Conservation (phyloP, 2,888 invertebrate genomes). For the Mechanitis mazaeus region DNA sequence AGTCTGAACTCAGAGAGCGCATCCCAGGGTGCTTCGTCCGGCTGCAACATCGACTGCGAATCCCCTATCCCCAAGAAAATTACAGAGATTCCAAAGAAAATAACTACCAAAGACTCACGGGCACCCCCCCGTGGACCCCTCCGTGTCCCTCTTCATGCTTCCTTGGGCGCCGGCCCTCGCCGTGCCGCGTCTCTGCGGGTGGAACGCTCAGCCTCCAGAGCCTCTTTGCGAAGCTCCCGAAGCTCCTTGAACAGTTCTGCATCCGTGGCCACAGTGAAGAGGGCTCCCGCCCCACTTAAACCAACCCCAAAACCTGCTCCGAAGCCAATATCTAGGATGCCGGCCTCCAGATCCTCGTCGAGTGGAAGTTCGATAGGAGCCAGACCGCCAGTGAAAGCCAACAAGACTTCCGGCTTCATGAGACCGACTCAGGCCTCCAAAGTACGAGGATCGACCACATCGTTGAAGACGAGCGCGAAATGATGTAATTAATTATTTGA, state of each 20-base stretch:
- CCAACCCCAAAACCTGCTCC: slow-evolving; percentile 70
- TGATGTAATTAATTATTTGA: slow-evolving; percentile 30
- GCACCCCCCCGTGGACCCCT: slow-evolving; percentile 53
- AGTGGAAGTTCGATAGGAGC: slow-evolving; percentile 72
- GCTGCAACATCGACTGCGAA: slow-evolving; percentile 81
- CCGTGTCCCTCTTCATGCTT: slow-evolving; percentile 42
- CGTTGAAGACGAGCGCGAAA: slow-evolving; percentile 54
- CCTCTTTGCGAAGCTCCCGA: slow-evolving; percentile 87
- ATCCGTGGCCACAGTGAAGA: slow-evolving; percentile 86
- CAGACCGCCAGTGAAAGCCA: slow-evolving; percentile 60
- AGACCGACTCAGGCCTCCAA: slow-evolving; percentile 90
- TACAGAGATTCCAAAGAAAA: slow-evolving; percentile 65
- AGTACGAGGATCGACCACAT: slow-evolving; percentile 75
- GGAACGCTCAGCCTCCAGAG: slow-evolving; percentile 86
- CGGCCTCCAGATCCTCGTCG: slow-evolving; percentile 67
- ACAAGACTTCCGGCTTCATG: slow-evolving; percentile 83
- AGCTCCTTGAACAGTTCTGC: slow-evolving; percentile 90
- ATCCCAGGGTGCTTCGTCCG: slow-evolving; percentile 89
- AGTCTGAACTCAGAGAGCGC: slow-evolving; percentile 91
- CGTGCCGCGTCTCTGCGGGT: slow-evolving; percentile 73
- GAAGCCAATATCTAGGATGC: slow-evolving; percentile 60
- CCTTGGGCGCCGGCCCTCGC: slow-evolving; percentile 52
- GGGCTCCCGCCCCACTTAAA: slow-evolving; percentile 75
- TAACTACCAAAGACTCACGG: slow-evolving; percentile 67
- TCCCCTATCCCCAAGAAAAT: slow-evolving; percentile 70